These are phyloP conservation scores for Nycticryphes semicollaris DNA, from an alignment of 2,113 vertebrate genomes.

Conservation along the genomic window DNA sequence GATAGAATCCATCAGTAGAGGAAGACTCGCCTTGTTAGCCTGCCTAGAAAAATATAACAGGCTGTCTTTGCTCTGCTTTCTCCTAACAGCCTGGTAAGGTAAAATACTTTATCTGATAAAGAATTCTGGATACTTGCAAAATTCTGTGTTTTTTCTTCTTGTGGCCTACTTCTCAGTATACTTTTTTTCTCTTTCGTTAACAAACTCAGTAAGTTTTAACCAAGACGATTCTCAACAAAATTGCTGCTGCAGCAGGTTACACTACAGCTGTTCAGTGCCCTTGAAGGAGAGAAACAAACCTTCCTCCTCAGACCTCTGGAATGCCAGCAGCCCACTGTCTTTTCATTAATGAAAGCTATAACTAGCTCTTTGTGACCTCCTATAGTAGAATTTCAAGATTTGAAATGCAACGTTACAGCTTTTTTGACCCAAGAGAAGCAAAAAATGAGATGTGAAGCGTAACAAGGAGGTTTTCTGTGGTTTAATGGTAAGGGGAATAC, in stretches of 20 bases:
- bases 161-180: neutral
- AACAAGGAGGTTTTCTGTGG: neutral
- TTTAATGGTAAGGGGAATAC: neutral
- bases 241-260: neutral
- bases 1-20: neutral
- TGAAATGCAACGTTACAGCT: neutral
- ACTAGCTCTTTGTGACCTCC: neutral
- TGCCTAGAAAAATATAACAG: neutral
- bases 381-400: neutral
- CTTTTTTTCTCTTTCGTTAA: neutral
- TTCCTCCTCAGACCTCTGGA: neutral
- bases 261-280: neutral
- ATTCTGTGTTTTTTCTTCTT: neutral
- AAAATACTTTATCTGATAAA: neutral
- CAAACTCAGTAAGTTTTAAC: neutral
- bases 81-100: neutral
- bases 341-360: neutral
- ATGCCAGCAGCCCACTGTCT: neutral
- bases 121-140: neutral
- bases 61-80: neutral
- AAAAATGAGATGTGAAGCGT: neutral
- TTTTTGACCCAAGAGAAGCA: neutral
- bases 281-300: neutral
- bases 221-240: neutral
- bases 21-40: neutral